Evolutionary conservation across 2,888 invertebrate genomes (phyloP).

Genomic region (Ichneumoninae sp.): DNA sequence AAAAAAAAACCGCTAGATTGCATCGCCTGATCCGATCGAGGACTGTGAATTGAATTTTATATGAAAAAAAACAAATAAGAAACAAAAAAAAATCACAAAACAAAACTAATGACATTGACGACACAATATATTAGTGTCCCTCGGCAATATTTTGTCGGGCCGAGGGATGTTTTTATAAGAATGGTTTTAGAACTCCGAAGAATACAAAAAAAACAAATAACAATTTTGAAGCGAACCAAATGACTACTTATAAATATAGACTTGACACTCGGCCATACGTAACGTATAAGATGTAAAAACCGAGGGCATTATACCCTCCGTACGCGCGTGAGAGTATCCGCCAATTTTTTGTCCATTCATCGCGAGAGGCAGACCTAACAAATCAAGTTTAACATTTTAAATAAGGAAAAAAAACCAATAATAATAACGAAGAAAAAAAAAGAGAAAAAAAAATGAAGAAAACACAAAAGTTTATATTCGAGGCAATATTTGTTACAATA

Average conservation of each 20-base stretch:
- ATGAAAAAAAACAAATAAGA: slow-evolving; percentile 68
- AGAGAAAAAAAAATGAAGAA: slow-evolving; percentile 67
- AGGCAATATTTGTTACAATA: slow-evolving; percentile 84
- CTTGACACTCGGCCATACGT: slow-evolving; percentile 81
- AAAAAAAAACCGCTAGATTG: slow-evolving; percentile 64
- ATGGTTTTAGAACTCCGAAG: slow-evolving; percentile 79
- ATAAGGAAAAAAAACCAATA: slow-evolving; percentile 50
- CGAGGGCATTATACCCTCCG: slow-evolving; percentile 64
- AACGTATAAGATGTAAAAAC: slow-evolving; percentile 62
- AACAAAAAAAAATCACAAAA: slow-evolving; percentile 67
- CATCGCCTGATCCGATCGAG: slow-evolving; percentile 77
- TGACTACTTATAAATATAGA: slow-evolving; percentile 74
- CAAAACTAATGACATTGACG: slow-evolving; percentile 72
- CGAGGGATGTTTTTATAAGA: slow-evolving; percentile 83
- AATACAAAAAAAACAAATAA: slow-evolving; percentile 65
- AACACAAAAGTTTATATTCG: slow-evolving; percentile 81
- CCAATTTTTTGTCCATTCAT: slow-evolving; percentile 76
- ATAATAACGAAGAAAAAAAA: slow-evolving; percentile 48
- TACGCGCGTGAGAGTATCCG: slow-evolving; percentile 72
- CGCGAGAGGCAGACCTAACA: slow-evolving; percentile 64
- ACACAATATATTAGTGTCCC: slow-evolving; percentile 80
- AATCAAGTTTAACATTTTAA: slow-evolving; percentile 56
- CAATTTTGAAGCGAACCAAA: slow-evolving; percentile 78
- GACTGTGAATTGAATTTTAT: slow-evolving; percentile 81
- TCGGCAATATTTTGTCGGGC: slow-evolving; percentile 83